phyloP scores from a whole-genome alignment of 2,113 vertebrate genomes.

The Forbesichthys agassizii region DNA sequence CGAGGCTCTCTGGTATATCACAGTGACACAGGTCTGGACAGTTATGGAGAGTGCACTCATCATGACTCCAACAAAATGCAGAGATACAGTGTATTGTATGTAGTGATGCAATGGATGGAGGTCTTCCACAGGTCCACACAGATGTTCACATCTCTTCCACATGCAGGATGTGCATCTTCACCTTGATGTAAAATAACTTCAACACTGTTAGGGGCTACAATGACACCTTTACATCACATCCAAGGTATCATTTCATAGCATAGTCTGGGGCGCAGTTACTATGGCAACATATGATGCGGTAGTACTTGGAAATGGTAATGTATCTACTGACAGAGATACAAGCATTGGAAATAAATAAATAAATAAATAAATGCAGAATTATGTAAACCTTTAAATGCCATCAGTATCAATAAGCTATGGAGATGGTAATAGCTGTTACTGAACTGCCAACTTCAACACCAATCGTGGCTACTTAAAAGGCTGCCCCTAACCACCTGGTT shows the following conservation, averaged over 20 bases:
- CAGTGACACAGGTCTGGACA: constrained; percentile 61
- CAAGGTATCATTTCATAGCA: constrained; percentile 12
- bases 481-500: background rate
- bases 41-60: constrained; percentile 26
- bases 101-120: background rate
- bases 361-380: constrained; percentile 7
- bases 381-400: background rate
- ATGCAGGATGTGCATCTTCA: constrained; percentile 33
- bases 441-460: background rate
- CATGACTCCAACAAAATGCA: background rate
- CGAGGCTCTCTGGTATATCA: constrained; percentile 39
- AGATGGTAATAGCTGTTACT: background rate
- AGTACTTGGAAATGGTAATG: background rate
- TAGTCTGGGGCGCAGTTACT: background rate
- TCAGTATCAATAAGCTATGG: background rate
- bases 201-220: constrained; percentile 32
- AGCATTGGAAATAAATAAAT: background rate
- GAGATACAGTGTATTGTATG: too few species aligned
- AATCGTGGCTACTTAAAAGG: background rate
- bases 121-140: constrained; percentile 25
- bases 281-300: background rate
- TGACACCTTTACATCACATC: constrained; percentile 2
- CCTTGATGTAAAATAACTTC: constrained; percentile 47
- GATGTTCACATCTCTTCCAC: constrained; percentile 13
- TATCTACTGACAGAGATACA: constrained; percentile 23